phyloP scores from a whole-genome alignment of 2,888 invertebrate species.

The Resseliella maxima region DNA sequence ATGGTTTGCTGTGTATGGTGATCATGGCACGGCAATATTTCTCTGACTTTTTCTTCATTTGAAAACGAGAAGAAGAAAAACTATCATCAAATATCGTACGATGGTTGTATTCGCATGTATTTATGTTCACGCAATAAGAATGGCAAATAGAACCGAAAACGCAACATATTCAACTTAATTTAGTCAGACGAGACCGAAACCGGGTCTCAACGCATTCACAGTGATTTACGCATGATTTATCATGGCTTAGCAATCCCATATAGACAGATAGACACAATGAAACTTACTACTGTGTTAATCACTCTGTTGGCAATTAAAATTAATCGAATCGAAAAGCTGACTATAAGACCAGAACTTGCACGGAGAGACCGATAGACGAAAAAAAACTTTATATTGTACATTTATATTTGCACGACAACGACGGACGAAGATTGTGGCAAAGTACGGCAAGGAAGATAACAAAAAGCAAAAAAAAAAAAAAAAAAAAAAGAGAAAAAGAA shows the following conservation, averaged over 20 bases:
- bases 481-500: not conserved
- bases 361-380: not conserved
- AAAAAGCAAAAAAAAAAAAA: not conserved
- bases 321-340: slow-evolving; percentile 33
- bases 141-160: not conserved
- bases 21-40: not conserved
- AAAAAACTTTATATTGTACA: not conserved
- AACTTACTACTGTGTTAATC: slow-evolving; percentile 45
- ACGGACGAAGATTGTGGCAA: slow-evolving; percentile 12
- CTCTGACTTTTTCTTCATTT: not conserved
- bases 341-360: not conserved
- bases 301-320: slow-evolving; percentile 51
- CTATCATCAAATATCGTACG: no score
- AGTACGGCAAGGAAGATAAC: slow-evolving; percentile 20
- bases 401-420: not conserved
- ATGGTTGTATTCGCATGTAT: not conserved
- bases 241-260: not conserved
- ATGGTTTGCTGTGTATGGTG: no score
- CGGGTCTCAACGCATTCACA: not conserved
- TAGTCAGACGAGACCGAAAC: slow-evolving; percentile 8
- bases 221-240: slow-evolving; percentile 50
- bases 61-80: no score
- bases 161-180: not conserved
- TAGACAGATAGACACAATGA: slow-evolving; percentile 10
- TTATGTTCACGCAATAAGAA: not conserved